phyloP scores from a whole-genome alignment of 2,113 vertebrate genomes.

The Pseudorectes ferrugineus region DNA sequence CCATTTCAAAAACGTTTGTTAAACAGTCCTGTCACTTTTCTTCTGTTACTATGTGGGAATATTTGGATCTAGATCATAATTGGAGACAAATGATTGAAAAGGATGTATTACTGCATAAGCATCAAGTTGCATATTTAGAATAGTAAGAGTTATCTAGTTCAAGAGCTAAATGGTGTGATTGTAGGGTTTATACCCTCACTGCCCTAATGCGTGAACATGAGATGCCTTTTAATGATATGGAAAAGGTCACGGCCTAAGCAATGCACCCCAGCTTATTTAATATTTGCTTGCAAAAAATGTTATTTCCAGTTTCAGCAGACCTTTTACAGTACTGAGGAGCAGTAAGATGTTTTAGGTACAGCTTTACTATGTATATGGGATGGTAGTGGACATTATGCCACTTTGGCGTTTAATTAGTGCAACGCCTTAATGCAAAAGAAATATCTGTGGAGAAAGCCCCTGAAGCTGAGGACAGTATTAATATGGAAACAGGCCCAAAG shows the following conservation, averaged over 20 bases:
- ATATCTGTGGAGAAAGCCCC: not conserved
- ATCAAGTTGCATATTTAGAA: not conserved
- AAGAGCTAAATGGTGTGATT: not conserved
- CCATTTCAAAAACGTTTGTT: not conserved
- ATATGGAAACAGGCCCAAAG: not conserved
- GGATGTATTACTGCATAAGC: not conserved
- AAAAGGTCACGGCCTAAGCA: not conserved
- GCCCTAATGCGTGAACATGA: fast-evolving
- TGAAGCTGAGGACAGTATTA: not conserved
- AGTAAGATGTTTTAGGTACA: not conserved
- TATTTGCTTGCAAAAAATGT: not conserved
- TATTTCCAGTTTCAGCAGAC: not conserved
- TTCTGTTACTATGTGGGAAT: not conserved
- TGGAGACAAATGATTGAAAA: not conserved
- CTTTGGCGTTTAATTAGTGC: not conserved
- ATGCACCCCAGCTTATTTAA: not conserved
- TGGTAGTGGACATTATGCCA: not conserved
- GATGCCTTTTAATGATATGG: not conserved
- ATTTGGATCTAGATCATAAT: not conserved
- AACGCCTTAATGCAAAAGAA: not conserved
- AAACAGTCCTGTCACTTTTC: not conserved
- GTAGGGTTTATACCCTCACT: not conserved
- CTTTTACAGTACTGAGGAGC: not conserved
- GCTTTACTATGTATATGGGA: not conserved
- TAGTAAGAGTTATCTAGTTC: not conserved